A percentile compares a stretch with the other conserved stretches of the same genome.
Evolutionary conservation across 2,113 vertebrate species (phyloP).

Genomic region (Dicerorhinus sumatrensis): DNA sequence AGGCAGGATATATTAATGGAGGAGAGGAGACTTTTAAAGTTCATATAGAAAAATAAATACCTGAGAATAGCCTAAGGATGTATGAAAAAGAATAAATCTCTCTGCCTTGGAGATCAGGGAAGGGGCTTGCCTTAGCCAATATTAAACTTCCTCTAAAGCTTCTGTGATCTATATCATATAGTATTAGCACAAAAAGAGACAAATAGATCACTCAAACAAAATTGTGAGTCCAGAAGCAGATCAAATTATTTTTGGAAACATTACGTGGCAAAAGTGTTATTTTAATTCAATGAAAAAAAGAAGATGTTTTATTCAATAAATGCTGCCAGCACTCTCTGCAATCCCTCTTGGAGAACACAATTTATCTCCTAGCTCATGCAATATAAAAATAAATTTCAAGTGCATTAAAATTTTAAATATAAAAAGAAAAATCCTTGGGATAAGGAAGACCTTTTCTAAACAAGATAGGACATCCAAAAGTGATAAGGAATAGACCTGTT

Average conservation of each 20-base stretch:
- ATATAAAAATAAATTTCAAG: constrained; percentile 50
- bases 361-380: background rate
- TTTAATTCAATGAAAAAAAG: background rate
- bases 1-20: constrained; percentile 41
- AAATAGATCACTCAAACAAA: constrained; percentile 15
- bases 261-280: background rate
- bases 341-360: background rate
- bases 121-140: background rate
- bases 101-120: background rate
- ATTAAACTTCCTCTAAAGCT: constrained; percentile 31
- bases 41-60: constrained; percentile 15
- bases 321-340: background rate
- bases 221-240: constrained; percentile 10
- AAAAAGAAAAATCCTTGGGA: background rate
- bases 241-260: background rate
- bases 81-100: constrained; percentile 43
- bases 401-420: background rate
- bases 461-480: background rate
- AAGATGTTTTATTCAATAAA: background rate
- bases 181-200: background rate
- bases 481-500: background rate
- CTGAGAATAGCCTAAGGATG: background rate
- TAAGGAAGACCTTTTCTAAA: constrained; percentile 1
- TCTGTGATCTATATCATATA: background rate
- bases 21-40: background rate